Base-by-base conservation (phyloP, 2,888 invertebrate species). In the Cremastinae sp. region DNA sequence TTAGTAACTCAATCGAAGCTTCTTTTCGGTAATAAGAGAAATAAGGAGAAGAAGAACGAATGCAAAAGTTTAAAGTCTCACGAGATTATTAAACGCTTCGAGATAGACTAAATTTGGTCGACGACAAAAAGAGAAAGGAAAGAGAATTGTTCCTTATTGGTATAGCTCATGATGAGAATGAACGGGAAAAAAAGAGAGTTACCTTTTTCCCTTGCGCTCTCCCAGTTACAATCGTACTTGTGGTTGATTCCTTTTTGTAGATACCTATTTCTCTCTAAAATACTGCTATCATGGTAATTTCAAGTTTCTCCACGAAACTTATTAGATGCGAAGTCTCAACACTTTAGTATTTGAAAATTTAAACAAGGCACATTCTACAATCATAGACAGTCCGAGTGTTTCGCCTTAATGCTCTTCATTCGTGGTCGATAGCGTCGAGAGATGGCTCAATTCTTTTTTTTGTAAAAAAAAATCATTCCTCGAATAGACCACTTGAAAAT, bases 1-100 rank as follows among this genome's bases (percentile, higher is more conserved):
- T n/a, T 68, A 69, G 64, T 65, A 65, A 75, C 41, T 62, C 55
- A 39, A 55, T 61, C n/a, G n/a, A 64, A 68, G 56, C 68, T 74
- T 72, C 47, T 7, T 69, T 47, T 72, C 58, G 69, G 41, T 59
- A 22, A 41, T 58, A 74, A 55, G 22, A 58, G 16, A n/a, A 22
- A 10, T 35, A 55, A 39, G 61, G 22, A 59, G 43, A 53, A 66
- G 49, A 41, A n/a, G 35, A 61, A 45, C n/a, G 28, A 61, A 61
- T 43, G 55, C 66, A 53, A 35, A 70, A 49, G 20, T 61, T 47
- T 28, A 18, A 65, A 65, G 59, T 61, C 55, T 62, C 71, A 8
- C 41, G 56, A 49, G 65, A 53, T 53, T 51, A 47, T n/a, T 56
- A 47, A 49, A 45, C 20, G 53, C 73, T 45, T 22, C 49, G 66